Conservation (phyloP, 2,113 vertebrate species). For the Syrmaticus mikado region DNA sequence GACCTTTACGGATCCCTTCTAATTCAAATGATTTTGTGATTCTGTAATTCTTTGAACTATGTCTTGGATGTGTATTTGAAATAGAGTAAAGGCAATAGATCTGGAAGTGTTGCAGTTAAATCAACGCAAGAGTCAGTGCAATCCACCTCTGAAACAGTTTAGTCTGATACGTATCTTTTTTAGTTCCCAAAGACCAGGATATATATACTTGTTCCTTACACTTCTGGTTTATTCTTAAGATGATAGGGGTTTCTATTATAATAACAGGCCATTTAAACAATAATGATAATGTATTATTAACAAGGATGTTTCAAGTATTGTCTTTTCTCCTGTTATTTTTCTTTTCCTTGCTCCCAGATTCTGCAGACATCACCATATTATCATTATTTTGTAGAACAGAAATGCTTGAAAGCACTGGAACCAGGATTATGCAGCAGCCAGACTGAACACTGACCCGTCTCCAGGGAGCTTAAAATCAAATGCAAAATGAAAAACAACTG, state of each 20-base stretch:
- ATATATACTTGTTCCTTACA: not conserved
- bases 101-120: not conserved
- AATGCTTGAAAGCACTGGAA: not conserved
- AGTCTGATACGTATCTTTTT: not conserved
- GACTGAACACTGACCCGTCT: not conserved
- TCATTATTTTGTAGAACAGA: not conserved
- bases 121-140: not conserved
- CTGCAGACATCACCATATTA: not conserved
- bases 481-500: not conserved
- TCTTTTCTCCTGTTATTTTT: not conserved
- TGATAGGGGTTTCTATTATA: not conserved
- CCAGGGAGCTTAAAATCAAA: not conserved
- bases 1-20: too few relatives aligned
- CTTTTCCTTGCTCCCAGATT: not conserved
- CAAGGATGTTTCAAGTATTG: not conserved
- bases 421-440: not conserved
- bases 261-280: not conserved
- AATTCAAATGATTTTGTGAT: too few relatives aligned
- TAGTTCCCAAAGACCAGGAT: not conserved
- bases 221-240: not conserved
- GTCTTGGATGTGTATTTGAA: not conserved
- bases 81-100: not conserved
- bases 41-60: not conserved
- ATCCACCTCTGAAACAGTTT: not conserved
- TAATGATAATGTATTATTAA: not conserved